Evolutionary conservation across 2,888 invertebrate genomes (phyloP), one percentile per base, ranked within the genome.

Genomic region (Muschampia plurimacula): DNA sequence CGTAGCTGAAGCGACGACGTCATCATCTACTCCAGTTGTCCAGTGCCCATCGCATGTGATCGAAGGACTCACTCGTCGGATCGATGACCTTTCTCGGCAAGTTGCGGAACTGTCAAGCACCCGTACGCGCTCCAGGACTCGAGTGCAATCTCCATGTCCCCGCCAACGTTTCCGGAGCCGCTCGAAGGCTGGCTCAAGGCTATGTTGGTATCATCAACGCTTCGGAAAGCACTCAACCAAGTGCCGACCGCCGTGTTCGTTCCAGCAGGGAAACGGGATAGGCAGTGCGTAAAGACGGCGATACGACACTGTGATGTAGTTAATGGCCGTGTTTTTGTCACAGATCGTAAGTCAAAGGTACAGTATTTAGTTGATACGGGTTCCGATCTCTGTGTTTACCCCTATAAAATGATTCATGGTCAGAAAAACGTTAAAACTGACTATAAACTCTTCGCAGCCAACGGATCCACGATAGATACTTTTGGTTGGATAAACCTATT

Each of bases 301-400:
- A 44, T 44, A 44, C 44, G 44, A 44, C 44, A 44, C 44, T 44
- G 44, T 3, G 44, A 44, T 44, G 12, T 44, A 44, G 44, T 44
- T 44, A 9, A 3, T 22, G 22, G 22, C 55, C 55, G 22, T 55
- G 22, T 55, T 55, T 55, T 55, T 55, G 55, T 55, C 2, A 55
- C 55, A 9, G 22, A 55, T 22, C 9, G 22, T 55, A 22, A 15
- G 55, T 55, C 55, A 2, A 22, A 55, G 10, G 55, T 55, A 55
- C 55, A 55, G 55, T 55, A 22, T 22, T 55, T 55, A 55, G 55
- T 55, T 2, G 55, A 55, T 55, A 52, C 52, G 52, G 52, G 52
- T 52, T 55, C 55, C 55, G 55, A 55, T 55, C 55, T 55, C 55
- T 55, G 55, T 22, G 55, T 55, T 22, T 55, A 55, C 55, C 55